Conservation (phyloP, 2,888 invertebrate genomes). For the Mystacides longicornis region DNA sequence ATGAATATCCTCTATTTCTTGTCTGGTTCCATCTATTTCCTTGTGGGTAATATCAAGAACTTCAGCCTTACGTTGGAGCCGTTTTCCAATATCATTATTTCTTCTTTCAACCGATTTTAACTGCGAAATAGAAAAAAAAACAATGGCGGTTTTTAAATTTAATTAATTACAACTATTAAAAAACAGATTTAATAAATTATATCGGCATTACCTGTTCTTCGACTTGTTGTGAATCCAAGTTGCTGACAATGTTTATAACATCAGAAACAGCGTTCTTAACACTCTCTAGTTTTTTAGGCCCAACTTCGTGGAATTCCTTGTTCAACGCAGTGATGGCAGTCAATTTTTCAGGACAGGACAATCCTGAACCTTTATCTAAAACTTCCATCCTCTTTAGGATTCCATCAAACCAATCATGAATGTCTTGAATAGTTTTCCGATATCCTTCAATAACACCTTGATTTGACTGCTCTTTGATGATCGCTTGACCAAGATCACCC, state of each 20-base stretch:
- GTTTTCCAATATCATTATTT: slow-evolving; percentile 76
- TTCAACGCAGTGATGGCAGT: slow-evolving; percentile 65
- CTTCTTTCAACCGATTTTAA: slow-evolving; percentile 77
- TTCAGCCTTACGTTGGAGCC: slow-evolving; percentile 76
- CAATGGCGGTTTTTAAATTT: not conserved
- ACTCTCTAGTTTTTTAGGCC: slow-evolving; percentile 62
- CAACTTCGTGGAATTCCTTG: slow-evolving; percentile 65
- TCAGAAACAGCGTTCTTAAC: slow-evolving; percentile 62
- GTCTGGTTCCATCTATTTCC: slow-evolving; percentile 71
- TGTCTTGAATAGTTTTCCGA: slow-evolving; percentile 64
- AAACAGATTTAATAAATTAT: slow-evolving; percentile 1
- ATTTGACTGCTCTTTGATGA: slow-evolving; percentile 67
- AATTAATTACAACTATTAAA: not conserved
- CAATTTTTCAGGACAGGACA: slow-evolving; percentile 74
- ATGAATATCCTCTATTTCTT: slow-evolving; percentile 71
- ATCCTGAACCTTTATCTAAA: slow-evolving; percentile 76
- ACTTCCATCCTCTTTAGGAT: slow-evolving; percentile 73
- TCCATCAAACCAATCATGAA: slow-evolving; percentile 76
- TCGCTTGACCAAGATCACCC: slow-evolving; percentile 59
- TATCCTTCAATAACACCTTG: slow-evolving; percentile 74
- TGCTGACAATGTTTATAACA: slow-evolving; percentile 74
- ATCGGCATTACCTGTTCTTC: slow-evolving; percentile 72
- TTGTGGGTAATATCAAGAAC: slow-evolving; percentile 77
- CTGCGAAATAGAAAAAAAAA: slow-evolving; percentile 33
- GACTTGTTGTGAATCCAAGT: slow-evolving; percentile 82